These are phyloP conservation scores for Pristionchus arcanus DNA, from an alignment of 2,888 invertebrate species.

Conservation along the genomic window DNA sequence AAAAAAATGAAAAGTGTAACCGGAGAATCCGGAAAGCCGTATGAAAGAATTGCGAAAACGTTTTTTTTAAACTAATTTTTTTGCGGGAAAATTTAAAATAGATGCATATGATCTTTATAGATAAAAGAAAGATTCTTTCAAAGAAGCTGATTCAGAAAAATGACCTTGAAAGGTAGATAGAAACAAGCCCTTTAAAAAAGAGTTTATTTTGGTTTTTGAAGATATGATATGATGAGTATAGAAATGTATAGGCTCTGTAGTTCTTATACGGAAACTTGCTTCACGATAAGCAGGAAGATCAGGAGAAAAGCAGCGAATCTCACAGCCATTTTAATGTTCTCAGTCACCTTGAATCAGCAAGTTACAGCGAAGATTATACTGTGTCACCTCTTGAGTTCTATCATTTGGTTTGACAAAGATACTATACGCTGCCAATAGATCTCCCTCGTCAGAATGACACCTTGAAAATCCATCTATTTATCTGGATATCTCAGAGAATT, in stretches of 20 bases:
- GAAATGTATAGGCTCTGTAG: background rate
- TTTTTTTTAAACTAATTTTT: too few relatives aligned
- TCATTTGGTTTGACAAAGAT: constrained; percentile 24
- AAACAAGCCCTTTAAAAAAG: background rate
- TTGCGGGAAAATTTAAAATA: background rate
- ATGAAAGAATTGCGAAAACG: too few relatives aligned
- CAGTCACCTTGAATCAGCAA: constrained; percentile 8
- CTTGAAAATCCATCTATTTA: background rate
- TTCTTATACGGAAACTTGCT: constrained; percentile 30
- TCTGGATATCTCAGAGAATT: background rate
- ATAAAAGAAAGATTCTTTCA: too few relatives aligned
- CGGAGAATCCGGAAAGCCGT: too few relatives aligned
- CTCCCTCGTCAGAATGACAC: constrained; percentile 34
- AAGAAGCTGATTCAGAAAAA: too few relatives aligned
- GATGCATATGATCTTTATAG: background rate
- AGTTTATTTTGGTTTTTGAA: background rate
- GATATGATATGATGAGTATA: background rate
- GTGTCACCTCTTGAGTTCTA: background rate
- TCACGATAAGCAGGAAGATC: constrained; percentile 45
- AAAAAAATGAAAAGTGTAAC: too few relatives aligned
- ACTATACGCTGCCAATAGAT: constrained; percentile 28
- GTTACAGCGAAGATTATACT: background rate
- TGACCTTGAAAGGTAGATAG: background rate
- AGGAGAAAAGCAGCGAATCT: constrained; percentile 50
- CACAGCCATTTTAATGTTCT: constrained; percentile 51